A percentile compares a stretch with the other conserved stretches of the same genome.
These are phyloP conservation scores for Hippocampus abdominalis DNA, from an alignment of 2,113 vertebrate species.

Conservation along the genomic window DNA sequence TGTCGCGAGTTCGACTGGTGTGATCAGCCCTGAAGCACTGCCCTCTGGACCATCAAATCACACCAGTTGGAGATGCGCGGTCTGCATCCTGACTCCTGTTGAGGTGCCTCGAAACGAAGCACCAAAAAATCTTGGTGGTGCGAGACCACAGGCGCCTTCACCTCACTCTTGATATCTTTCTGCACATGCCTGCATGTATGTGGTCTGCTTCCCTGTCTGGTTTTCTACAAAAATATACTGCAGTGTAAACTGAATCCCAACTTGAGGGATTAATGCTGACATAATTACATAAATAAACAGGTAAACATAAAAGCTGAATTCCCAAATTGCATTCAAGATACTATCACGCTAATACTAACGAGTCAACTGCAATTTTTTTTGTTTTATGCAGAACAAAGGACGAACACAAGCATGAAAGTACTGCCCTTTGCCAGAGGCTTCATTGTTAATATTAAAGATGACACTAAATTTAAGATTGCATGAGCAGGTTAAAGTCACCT, in stretches of 20 bases:
- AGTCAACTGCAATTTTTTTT: slow-evolving; percentile 16
- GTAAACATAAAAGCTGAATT: too few species aligned
- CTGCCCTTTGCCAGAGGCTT: slow-evolving; percentile 19
- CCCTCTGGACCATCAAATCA: slow-evolving; percentile 42
- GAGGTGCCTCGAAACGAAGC: background rate
- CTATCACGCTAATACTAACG: slow-evolving; percentile 22
- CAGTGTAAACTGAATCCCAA: background rate
- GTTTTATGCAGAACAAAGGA: slow-evolving; percentile 11
- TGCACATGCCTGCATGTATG: background rate
- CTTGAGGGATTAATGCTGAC: too few species aligned
- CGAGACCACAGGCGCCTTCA: background rate
- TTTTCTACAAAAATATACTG: background rate
- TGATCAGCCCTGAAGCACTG: slow-evolving; percentile 34
- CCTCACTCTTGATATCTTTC: background rate
- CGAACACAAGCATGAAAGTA: slow-evolving; percentile 27
- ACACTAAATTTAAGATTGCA: slow-evolving; percentile 18
- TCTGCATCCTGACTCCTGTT: background rate
- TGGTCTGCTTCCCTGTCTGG: background rate
- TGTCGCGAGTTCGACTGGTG: slow-evolving; percentile 43
- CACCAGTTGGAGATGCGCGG: slow-evolving; percentile 22
- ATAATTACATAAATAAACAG: too few species aligned
- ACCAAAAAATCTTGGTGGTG: background rate
- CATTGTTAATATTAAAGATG: slow-evolving; percentile 14
- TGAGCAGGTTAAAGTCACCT: slow-evolving; percentile 15
- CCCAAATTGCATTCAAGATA: background rate